Evolutionary conservation across 2,888 invertebrate genomes (phyloP).

Genomic region (Portevinia maculata): DNA sequence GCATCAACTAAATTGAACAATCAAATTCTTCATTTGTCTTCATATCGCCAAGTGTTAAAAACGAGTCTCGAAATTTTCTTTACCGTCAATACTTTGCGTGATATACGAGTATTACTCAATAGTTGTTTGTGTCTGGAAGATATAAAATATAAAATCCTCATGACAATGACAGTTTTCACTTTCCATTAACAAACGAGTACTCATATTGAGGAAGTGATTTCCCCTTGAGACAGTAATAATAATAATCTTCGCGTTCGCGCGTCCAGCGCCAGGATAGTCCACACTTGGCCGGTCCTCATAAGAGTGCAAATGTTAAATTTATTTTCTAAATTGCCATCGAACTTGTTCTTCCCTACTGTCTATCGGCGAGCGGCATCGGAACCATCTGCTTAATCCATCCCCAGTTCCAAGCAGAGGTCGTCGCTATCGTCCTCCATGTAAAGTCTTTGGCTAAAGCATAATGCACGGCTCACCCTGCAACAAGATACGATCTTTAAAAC

Average conservation of each 20-base stretch:
- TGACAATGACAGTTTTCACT: conserved; percentile 64
- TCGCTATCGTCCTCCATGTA: conserved; percentile 6
- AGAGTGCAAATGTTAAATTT: conserved; percentile 56
- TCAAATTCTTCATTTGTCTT: neutral
- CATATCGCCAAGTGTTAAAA: neutral
- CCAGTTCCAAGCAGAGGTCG: conserved; percentile 43
- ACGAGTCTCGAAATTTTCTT: conserved; percentile 4
- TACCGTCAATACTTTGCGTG: neutral
- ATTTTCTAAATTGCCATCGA: conserved; percentile 57
- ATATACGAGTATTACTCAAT: conserved; percentile 31
- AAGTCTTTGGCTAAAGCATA: conserved; percentile 11
- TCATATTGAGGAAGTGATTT: conserved; percentile 58
- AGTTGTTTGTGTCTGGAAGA: neutral
- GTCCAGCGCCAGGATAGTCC: conserved; percentile 17
- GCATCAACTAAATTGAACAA: neutral
- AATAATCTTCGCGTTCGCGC: conserved; percentile 28
- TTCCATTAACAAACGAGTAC: conserved; percentile 40
- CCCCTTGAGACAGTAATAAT: conserved; percentile 30
- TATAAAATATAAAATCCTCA: conserved; percentile 24
- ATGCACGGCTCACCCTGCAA: conserved; percentile 45
- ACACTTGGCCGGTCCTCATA: neutral
- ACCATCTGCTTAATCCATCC: conserved; percentile 42
- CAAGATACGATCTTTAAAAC: conserved; percentile 26
- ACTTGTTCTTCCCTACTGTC: conserved; percentile 52
- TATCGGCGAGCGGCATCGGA: conserved; percentile 36